Evolutionary conservation across 2,888 invertebrate genomes (phyloP).

Genomic region (Macropis europaea): DNA sequence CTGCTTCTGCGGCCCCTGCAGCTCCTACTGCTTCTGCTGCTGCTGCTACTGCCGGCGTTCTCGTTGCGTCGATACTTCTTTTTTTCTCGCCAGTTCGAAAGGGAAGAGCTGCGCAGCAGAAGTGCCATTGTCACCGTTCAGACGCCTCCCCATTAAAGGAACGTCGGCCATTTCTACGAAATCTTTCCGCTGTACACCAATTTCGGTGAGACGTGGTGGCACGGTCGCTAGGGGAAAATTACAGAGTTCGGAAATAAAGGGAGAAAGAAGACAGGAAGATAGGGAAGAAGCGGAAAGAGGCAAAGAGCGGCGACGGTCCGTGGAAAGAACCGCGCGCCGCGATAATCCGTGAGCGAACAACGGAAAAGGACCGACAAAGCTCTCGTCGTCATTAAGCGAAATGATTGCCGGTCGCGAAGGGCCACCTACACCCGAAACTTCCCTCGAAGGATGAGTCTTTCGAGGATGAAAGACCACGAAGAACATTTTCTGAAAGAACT

Average conservation of each 20-base stretch:
- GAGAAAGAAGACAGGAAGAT: slow-evolving; percentile 33
- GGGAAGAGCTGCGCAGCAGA: slow-evolving; percentile 17
- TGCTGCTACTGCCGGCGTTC: neutral
- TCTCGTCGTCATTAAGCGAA: slow-evolving; percentile 73
- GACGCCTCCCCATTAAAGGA: slow-evolving; percentile 36
- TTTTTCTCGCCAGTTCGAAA: slow-evolving; percentile 10
- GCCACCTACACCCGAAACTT: slow-evolving; percentile 69
- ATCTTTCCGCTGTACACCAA: slow-evolving; percentile 60
- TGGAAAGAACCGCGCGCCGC: slow-evolving; percentile 31
- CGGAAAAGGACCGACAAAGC: slow-evolving; percentile 39
- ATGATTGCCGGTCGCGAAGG: slow-evolving; percentile 69
- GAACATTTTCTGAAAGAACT: slow-evolving; percentile 29
- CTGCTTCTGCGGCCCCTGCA: neutral
- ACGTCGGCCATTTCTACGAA: slow-evolving; percentile 59
- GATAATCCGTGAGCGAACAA: slow-evolving; percentile 64
- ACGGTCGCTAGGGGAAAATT: slow-evolving; percentile 67
- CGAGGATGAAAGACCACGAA: slow-evolving; percentile 9
- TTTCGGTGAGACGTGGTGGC: slow-evolving; percentile 61
- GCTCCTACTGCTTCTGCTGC: neutral
- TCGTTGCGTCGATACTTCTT: slow-evolving; percentile 27
- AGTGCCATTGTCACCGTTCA: slow-evolving; percentile 60
- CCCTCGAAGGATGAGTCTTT: slow-evolving; percentile 41
- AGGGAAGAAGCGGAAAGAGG: slow-evolving; percentile 21
- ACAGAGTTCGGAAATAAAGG: slow-evolving; percentile 64
- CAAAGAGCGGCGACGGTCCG: slow-evolving; percentile 36